A percentile compares a stretch with the other conserved stretches of the same genome.
Conservation (phyloP, 1,140 invertebrate genomes). For the Ostrea edulis region DNA sequence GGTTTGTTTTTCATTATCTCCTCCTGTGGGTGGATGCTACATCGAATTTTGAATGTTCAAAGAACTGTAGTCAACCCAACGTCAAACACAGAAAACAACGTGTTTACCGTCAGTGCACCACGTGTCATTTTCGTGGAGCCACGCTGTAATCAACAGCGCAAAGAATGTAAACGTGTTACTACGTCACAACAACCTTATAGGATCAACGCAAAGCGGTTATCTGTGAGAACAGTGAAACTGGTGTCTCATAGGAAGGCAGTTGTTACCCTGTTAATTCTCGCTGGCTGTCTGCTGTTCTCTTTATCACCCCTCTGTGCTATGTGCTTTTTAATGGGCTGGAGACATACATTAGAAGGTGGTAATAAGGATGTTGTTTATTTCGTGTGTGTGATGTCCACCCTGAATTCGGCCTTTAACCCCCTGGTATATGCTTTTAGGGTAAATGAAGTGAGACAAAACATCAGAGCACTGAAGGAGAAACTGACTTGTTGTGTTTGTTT, state of each 20-base stretch:
- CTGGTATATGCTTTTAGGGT: slow-evolving; percentile 48
- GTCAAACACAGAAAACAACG: neutral
- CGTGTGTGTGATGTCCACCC: neutral
- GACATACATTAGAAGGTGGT: neutral
- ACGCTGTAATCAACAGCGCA: neutral
- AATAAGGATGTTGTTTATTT: neutral
- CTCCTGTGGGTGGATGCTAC: slow-evolving; percentile 41
- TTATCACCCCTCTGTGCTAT: slow-evolving; percentile 36
- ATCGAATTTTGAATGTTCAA: slow-evolving; percentile 23
- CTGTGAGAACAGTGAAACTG: neutral
- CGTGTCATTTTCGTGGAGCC: neutral
- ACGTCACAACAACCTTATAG: neutral
- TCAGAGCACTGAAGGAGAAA: slow-evolving; percentile 28
- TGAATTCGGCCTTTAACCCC: slow-evolving; percentile 44
- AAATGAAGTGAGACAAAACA: slow-evolving; percentile 36
- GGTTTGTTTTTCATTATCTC: slow-evolving; percentile 14
- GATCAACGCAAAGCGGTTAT: neutral
- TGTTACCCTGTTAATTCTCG: slow-evolving; percentile 34
- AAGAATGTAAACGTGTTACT: neutral
- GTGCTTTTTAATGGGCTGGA: slow-evolving; percentile 39
- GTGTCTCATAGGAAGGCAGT: slow-evolving; percentile 34
- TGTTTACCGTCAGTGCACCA: neutral
- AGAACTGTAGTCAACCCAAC: neutral
- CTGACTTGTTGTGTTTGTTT: slow-evolving; percentile 37
- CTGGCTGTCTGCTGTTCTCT: slow-evolving; percentile 38